Evolutionary conservation across 37 sponge, comb jelly and placozoan genomes (phyloP).

Genomic region (Beroe forskalii): DNA sequence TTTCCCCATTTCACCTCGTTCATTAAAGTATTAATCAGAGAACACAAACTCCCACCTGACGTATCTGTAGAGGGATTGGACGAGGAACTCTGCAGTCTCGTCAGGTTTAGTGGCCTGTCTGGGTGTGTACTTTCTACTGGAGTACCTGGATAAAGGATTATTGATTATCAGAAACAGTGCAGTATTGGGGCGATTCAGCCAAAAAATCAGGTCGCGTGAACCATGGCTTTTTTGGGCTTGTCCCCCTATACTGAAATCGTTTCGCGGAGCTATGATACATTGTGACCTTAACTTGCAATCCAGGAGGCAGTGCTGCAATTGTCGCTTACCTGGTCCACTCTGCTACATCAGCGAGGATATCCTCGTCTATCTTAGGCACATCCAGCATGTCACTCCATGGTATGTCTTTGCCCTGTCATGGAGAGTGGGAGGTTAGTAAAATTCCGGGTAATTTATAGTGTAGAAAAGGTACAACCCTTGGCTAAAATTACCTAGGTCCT

Average conservation of each 20-base stretch:
- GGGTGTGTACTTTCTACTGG: conserved; percentile 34
- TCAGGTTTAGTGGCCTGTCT: neutral
- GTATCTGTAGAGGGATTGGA: conserved; percentile 8
- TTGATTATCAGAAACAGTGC: too few relatives aligned
- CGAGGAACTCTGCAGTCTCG: conserved; percentile 10
- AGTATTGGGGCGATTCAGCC: too few relatives aligned
- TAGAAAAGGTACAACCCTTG: too few relatives aligned
- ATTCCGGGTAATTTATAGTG: too few relatives aligned
- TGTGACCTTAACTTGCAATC: too few relatives aligned
- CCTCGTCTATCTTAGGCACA: neutral
- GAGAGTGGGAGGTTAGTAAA: conserved; percentile 1
- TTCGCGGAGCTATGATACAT: too few relatives aligned
- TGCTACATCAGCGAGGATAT: neutral
- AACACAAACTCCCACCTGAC: conserved; percentile 30
- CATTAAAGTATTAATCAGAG: too few relatives aligned
- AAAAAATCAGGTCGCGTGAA: too few relatives aligned
- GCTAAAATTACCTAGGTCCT: too few relatives aligned
- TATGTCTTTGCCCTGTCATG: neutral
- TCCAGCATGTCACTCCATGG: conserved; percentile 49
- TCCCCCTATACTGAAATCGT: too few relatives aligned
- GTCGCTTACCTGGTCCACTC: conserved; percentile 63
- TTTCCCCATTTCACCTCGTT: neutral
- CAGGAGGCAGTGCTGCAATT: too few relatives aligned
- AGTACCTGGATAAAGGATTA: conserved; percentile 26
- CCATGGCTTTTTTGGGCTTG: too few relatives aligned